Base-by-base conservation (phyloP, 2,888 invertebrate species). In the Miltochrista miniata region DNA sequence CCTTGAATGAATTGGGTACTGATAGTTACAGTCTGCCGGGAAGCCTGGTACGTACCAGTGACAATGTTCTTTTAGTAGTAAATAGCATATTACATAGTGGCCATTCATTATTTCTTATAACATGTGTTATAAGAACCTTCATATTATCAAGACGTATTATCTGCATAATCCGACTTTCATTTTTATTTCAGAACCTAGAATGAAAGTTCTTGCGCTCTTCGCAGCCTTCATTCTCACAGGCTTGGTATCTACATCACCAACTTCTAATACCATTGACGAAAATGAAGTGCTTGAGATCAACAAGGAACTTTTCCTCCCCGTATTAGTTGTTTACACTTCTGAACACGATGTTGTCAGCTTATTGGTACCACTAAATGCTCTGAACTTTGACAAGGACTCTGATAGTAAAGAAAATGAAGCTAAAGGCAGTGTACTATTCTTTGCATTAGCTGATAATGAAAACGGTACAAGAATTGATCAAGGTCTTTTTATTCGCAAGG, bases 311-410 rank as follows among this genome's bases (percentile, higher is more conserved):
- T 81, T 74, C 56, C 59, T 64, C 0, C 54, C 68, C 0, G 52
- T 57, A 3, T 44, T 78, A 0, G 64, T 53, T 2, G 51, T 75
- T 10, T 75, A 79, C 51, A 66, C 60, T 3, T 58, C 68, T 1
- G 41, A 79, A 30, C 63, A 80, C 43, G 74, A 79, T 1, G 71
- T 80, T 3, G 69, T 79, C 18, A 74, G 72, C 10, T 60, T 81
- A 1, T 9, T 72, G n/a, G 58, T 74, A 0, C 79, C 81, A 0
- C 7, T 80, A 2, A 80, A 79, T 44, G 54, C 59, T 9, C 51
- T 78, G 0, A 78, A 77, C 56, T 68, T 77, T n/a, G 67, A 63
- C 0, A 69, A 73, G 1, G 62, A 64, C 0, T 7, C 31, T 0
- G 64, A 64, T 8, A 63, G 63, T 0, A 52, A 65, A 0, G 18